Evolutionary conservation across 1,140 invertebrate genomes (phyloP), one percentile per base, ranked within the genome.

Genomic region (Magallana ariakensis): DNA sequence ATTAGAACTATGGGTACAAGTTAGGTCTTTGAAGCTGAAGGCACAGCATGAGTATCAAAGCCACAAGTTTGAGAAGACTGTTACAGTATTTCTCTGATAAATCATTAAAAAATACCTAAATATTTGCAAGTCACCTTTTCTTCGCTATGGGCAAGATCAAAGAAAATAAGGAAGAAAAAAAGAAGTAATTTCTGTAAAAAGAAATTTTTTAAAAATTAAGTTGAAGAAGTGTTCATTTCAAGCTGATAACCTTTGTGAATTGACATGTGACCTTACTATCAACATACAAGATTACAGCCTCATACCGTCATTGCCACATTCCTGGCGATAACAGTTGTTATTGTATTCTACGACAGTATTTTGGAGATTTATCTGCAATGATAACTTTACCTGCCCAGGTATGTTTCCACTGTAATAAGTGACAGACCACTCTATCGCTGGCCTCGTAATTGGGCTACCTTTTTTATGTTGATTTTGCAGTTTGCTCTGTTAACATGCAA

Each of bases 241-340:
- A 26, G 66, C 66, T 26, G 66, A 75, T 75, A 75, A 75, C 66
- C 66, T 75, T 75, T 75, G 66, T 75, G 66, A 75, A 46, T 75
- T 75, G 66, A 75, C 66, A 33, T 75, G 66, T 33, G 66, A 75
- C 66, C 66, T 75, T 1, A 3, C 66, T 75, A 75, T 75, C 66
- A 75, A 75, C 33, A 75, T 26, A 75, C 66, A 75, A 75, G 66
- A 22, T 75, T 75, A 33, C 33, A 46, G 66, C 66, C 22, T 26
- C 66, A 26, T 75, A 75, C 66, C 66, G 26, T 19, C 19, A 75
- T 33, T 26, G 26, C 66, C 22, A 13, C 66, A 75, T 75, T 75
- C 66, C 66, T 26, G 22, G 66, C 66, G 66, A 75, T 75, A 75
- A 75, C 66, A 75, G 66, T 75, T 75, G 66, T 75, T 75, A 75